Evolutionary conservation across 2,888 invertebrate genomes (phyloP), one percentile per base, ranked within the genome.

Genomic region (Cremastobaeus sp.): DNA sequence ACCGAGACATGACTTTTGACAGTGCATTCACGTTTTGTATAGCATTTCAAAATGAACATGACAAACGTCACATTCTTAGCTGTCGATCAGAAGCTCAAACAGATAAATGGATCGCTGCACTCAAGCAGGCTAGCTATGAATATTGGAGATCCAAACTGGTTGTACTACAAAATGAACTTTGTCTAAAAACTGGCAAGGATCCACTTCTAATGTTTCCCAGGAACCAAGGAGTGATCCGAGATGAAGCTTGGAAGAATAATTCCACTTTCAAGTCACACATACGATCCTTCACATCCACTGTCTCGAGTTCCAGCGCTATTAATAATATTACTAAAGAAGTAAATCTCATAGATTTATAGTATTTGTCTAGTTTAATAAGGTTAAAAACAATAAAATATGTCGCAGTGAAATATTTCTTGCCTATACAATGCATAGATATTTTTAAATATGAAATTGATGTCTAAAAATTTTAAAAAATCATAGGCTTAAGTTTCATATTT

Each of bases 1-100:
- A 90, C 80, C 90, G 91, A 88, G 94, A 94, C 85, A 90, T 90
- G 77, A 91, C 91, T 8, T 81, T 86, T 0, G 91, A 91, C 77
- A 92, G 90, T 73, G 91, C 92, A 66, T 94, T 94, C 87, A 92
- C 93, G 28, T 94, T 95, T 88, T 93, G 93, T 37, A 90, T 95
- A 84, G 90, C 91, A 69, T 93, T 92, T 82, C 90, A 89, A 74
- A 90, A 91, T 79, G 93, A 93, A 82, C 90, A 91, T 11, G 92
- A 92, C 37, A 92, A 91, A 79, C 90, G 92, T 43, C 93, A 94
- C 83, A 86, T 94, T 57, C 92, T 94, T 81, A 92, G 93, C 35
- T 93, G 93, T 25, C 89, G 92, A 43, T 92, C 93, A 47, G 93
- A 94, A 83, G 89, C 90, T 39, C 92, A 93, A 87, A 92, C 93